Percentiles rank a stretch among this genome's conserved stretches.
Conservation (phyloP, 2,888 invertebrate genomes). For the Sinotaia quadrata region DNA sequence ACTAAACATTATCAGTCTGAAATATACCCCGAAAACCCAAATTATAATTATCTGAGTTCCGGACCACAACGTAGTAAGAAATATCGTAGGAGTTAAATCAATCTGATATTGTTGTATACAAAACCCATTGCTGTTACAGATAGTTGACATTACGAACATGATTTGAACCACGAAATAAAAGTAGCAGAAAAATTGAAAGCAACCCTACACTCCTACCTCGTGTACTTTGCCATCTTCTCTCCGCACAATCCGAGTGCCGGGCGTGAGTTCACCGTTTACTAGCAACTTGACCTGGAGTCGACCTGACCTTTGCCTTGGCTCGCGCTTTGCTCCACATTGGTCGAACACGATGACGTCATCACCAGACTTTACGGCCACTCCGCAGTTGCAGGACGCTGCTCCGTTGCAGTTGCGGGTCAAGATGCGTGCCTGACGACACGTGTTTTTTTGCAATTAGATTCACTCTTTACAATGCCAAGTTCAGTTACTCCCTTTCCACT, state of each 20-base stretch:
- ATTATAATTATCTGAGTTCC: too few species aligned
- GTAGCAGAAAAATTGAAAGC: too few species aligned
- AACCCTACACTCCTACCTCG: constrained; percentile 44
- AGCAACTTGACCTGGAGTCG: constrained; percentile 40
- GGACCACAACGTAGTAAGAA: too few species aligned
- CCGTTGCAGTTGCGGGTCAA: constrained; percentile 44
- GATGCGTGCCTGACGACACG: constrained; percentile 40
- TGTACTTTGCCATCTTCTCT: constrained; percentile 43
- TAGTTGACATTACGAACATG: too few species aligned
- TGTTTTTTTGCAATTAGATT: too few species aligned
- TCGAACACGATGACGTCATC: constrained; percentile 61
- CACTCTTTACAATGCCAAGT: too few species aligned
- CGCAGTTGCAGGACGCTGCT: constrained; percentile 55
- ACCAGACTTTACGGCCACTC: constrained; percentile 50
- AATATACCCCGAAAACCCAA: too few species aligned
- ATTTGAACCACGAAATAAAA: too few species aligned
- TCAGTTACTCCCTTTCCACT: not conserved
- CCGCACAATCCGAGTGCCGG: constrained; percentile 43
- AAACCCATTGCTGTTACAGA: too few species aligned
- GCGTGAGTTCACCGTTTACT: constrained; percentile 49
- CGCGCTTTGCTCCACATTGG: constrained; percentile 39
- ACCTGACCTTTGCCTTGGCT: not conserved
- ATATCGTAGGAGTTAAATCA: too few species aligned
- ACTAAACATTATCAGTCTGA: too few species aligned
- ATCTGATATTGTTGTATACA: too few species aligned